Evolutionary conservation across 2,888 invertebrate genomes (phyloP).

Genomic region (Plebejus melissa): DNA sequence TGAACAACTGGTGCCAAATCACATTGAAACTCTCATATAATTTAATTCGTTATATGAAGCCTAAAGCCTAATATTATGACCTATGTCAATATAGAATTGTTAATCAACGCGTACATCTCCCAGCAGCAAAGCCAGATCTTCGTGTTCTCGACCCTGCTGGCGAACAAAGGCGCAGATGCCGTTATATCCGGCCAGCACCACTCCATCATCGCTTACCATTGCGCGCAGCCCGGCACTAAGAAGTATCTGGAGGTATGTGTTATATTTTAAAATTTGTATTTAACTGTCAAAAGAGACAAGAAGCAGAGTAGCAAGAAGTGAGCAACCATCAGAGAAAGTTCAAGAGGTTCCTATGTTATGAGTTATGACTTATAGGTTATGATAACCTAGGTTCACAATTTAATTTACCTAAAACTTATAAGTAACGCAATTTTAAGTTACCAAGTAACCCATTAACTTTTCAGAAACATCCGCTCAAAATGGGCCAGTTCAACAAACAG

Average conservation of each 20-base stretch:
- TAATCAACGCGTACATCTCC: slow-evolving; percentile 63
- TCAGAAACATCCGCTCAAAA: slow-evolving; percentile 93
- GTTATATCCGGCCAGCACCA: slow-evolving; percentile 93
- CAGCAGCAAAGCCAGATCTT: slow-evolving; percentile 99
- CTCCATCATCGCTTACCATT: slow-evolving; percentile 96
- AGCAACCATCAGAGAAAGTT: no score
- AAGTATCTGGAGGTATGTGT: slow-evolving; percentile 90
- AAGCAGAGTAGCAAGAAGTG: no score
- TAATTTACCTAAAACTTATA: no score
- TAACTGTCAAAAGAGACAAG: no score
- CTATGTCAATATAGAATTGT: slow-evolving; percentile 6
- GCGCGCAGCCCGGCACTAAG: slow-evolving; percentile 96
- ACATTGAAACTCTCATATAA: no score
- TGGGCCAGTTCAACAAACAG: slow-evolving; percentile 91
- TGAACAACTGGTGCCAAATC: no score
- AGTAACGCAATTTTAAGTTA: no score
- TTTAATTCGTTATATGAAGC: no score
- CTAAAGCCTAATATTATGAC: no score
- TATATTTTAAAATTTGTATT: not conserved
- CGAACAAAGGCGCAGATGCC: slow-evolving; percentile 96
- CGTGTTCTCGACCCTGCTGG: slow-evolving; percentile 96
- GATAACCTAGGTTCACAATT: no score
- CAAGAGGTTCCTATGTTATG: no score
- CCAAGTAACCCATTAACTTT: slow-evolving; percentile 44
- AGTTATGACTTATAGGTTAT: no score